phyloP scores from a whole-genome alignment of 2,888 invertebrate species.

The Vannuccia rotundouncinata region DNA sequence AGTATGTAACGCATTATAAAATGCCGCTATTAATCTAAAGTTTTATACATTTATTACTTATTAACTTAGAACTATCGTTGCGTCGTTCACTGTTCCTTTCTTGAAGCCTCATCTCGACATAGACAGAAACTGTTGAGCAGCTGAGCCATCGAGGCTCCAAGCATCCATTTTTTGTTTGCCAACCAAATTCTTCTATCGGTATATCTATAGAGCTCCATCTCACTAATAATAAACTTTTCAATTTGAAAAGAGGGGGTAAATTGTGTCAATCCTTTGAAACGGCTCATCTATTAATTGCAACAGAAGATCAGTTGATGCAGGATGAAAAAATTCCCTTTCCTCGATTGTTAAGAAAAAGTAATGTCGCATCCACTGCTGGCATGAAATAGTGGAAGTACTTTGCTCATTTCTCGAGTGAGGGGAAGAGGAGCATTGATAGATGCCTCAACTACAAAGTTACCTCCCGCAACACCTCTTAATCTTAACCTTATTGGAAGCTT shows the following conservation, averaged over 20 bases:
- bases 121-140: neutral
- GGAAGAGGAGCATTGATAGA: neutral
- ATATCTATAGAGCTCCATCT: too few species aligned
- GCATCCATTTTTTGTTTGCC: neutral
- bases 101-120: neutral
- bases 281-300: slow-evolving; percentile 1
- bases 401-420: slow-evolving; percentile 1
- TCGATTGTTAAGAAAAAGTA: neutral
- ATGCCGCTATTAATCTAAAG: too few species aligned
- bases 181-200: neutral
- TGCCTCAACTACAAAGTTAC: too few species aligned
- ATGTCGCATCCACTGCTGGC: slow-evolving; percentile 8
- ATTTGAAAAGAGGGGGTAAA: neutral
- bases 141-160: neutral
- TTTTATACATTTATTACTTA: too few species aligned
- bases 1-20: too few species aligned
- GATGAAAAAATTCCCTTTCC: slow-evolving; percentile 5
- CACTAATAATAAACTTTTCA: slow-evolving; percentile 1
- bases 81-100: too few species aligned
- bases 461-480: too few species aligned
- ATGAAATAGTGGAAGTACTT: slow-evolving; percentile 20
- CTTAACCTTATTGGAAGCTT: too few species aligned
- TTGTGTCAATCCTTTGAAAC: slow-evolving; percentile 8
- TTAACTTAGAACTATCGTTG: too few species aligned
- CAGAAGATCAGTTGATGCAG: neutral